A percentile compares a stretch with the other conserved stretches of the same genome.
Evolutionary conservation across 2,797 vertebrate genomes (phyloP).

Genomic region (Dendrocincla tyrannina): DNA sequence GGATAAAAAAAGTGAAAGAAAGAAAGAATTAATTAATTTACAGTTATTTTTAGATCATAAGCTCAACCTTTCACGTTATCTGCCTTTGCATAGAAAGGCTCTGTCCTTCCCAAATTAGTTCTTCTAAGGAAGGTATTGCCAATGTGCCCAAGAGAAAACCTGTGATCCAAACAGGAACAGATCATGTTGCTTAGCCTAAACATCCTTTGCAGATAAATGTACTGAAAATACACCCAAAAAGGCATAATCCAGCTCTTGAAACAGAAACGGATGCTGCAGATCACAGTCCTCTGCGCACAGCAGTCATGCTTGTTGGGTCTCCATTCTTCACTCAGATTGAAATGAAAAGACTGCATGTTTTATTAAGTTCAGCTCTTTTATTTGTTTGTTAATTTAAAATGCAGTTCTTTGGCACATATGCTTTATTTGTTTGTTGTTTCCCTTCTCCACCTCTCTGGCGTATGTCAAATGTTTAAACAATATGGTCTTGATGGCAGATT

Average conservation of each 20-base stretch:
- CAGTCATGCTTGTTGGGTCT: neutral
- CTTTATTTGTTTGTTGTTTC: constrained; percentile 1
- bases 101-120: neutral
- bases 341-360: constrained; percentile 41
- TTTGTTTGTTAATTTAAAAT: constrained; percentile 46
- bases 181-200: neutral
- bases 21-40: constrained; percentile 9
- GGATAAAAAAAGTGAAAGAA: neutral
- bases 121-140: neutral
- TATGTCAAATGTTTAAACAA: constrained; percentile 14
- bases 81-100: neutral
- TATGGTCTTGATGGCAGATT: constrained; percentile 23
- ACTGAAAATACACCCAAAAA: neutral
- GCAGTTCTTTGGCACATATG: constrained; percentile 12
- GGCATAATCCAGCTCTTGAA: neutral
- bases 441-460: neutral
- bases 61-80: neutral
- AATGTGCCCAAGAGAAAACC: neutral
- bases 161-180: neutral
- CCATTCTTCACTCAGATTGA: neutral
- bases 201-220: neutral
- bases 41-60: neutral
- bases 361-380: constrained; percentile 35
- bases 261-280: neutral
- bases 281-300: neutral